A percentile compares a stretch with the other conserved stretches of the same genome.
Conservation (phyloP, 2,797 vertebrate species). For the Loriculus beryllinus region DNA sequence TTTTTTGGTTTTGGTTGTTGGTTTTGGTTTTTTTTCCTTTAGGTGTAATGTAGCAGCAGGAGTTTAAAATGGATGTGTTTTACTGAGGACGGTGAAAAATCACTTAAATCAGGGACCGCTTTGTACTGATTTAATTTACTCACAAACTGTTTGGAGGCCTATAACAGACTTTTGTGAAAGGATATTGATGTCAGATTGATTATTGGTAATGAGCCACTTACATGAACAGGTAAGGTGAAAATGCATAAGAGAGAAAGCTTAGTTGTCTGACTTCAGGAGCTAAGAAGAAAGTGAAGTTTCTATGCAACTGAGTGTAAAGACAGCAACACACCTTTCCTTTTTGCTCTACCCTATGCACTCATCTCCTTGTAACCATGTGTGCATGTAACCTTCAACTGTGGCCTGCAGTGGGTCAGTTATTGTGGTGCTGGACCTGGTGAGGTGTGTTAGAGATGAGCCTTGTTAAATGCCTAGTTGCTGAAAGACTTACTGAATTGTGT, state of each 20-base stretch:
- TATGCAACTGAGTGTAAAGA: not conserved
- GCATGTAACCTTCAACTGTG: not conserved
- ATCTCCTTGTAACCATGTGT: not conserved
- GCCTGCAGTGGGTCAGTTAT: not conserved
- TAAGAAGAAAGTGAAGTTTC: not conserved
- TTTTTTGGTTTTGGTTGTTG: not conserved
- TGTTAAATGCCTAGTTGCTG: not conserved
- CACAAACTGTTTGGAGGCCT: not conserved
- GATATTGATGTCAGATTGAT: not conserved
- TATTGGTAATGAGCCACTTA: not conserved
- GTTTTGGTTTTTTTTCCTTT: not conserved
- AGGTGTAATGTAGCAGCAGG: not conserved
- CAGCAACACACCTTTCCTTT: not conserved
- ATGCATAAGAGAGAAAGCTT: not conserved
- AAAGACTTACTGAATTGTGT: not conserved
- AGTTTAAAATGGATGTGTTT: not conserved
- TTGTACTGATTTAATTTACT: not conserved
- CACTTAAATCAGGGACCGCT: not conserved
- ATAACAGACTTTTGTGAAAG: not conserved
- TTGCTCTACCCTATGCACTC: not conserved
- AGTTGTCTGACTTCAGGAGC: not conserved
- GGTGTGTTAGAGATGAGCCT: not conserved
- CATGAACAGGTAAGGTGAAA: not conserved
- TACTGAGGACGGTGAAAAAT: not conserved
- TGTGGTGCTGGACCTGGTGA: not conserved